Percentiles rank a stretch among this genome's conserved stretches.
These are phyloP conservation scores for Hemicentrotus pulcherrimus DNA, from an alignment of 35 echinoderm and acorn worm species.

Conservation along the genomic window DNA sequence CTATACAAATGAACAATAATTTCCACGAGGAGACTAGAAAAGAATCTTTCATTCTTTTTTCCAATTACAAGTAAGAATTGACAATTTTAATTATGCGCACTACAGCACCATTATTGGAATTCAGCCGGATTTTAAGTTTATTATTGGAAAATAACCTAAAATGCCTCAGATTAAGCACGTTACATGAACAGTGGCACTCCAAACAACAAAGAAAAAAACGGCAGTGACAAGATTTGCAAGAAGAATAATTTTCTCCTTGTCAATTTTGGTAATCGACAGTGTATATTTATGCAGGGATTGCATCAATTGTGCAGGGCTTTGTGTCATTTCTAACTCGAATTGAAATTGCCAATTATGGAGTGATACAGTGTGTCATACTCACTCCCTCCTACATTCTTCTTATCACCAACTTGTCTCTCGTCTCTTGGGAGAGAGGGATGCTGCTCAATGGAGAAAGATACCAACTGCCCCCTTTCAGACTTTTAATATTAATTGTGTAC, in stretches of 20 bases:
- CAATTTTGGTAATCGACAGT: not conserved
- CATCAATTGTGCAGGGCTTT: not conserved
- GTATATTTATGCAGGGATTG: not conserved
- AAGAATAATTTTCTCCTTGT: not conserved
- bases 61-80: no score
- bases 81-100: no score
- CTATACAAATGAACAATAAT: no score
- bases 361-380: not conserved
- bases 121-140: no score
- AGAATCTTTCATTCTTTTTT: no score
- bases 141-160: no score
- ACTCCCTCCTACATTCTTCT: not conserved
- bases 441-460: not conserved
- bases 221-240: not conserved
- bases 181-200: no score
- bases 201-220: not conserved
- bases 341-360: conserved; percentile 11
- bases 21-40: no score
- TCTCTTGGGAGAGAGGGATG: not conserved
- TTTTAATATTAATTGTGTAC: no score
- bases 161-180: no score
- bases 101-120: no score
- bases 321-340: not conserved
- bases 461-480: not conserved
- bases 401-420: not conserved